Base-by-base conservation (phyloP, 2,797 vertebrate genomes). In the Catostomus latipinnis region DNA sequence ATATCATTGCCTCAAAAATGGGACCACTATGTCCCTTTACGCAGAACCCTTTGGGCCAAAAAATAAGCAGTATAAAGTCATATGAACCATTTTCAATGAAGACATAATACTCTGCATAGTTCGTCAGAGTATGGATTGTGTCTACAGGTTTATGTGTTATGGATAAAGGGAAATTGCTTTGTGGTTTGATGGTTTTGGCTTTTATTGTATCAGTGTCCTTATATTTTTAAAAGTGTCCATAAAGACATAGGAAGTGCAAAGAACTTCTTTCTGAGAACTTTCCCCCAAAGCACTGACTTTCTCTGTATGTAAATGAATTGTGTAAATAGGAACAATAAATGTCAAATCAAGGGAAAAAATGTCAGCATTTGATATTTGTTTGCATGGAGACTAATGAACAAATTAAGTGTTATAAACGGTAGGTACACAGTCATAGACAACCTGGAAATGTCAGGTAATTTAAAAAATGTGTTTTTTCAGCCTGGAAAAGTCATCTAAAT, bases 311-410 rank as follows among this genome's bases (percentile, higher is more conserved):
- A 85, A 83, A 84, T 78, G 76, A 73, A 78, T 70, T 0, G 57
- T 89, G 84, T 87, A 88, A 81, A 85, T 85, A 86, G 70, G 11
- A 81, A 79, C 77, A 87, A 87, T 83, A 87, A 87, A 87, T 87
- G 74, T 75, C 76, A 53, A 71, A 72, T 72, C 57, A 72, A 62
- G 50, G 57, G 61, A 63, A 53, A 45, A 34, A 5, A 16, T 74
- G 8, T 57, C 12, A 14, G 57, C 61, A 62, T 78, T 60, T 66
- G 8, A 10, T 74, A 58, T 75, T 81, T 63, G 71, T 66, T 77
- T 50, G 18, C 43, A 65, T 46, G 12, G 13, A 65, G 0, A n/a
- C 54, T 8, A 48, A 75, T 48, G 11, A 66, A 46, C 48, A 46
- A 52, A 56, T 54, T 18, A 34, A 61, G n/a, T 70, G 57, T 61